phyloP scores from a whole-genome alignment of 2,113 vertebrate genomes.

The Probosciger aterrimus region DNA sequence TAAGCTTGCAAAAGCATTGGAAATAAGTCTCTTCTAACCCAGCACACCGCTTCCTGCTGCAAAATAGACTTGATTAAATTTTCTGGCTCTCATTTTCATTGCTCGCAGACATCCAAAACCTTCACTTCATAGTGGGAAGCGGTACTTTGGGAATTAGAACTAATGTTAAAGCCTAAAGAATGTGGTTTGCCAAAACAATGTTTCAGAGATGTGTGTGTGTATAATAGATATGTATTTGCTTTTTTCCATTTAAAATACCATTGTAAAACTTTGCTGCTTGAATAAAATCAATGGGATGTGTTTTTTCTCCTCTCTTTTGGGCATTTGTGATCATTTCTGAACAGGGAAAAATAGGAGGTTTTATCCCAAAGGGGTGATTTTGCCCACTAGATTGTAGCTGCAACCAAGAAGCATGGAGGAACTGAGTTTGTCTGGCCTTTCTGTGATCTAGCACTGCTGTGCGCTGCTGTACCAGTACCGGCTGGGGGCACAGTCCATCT shows the following conservation, averaged over 20 bases:
- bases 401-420: not conserved
- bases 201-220: not conserved
- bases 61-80: conserved; percentile 53
- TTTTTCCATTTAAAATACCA: not conserved
- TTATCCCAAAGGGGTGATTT: not conserved
- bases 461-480: rapidly evolving
- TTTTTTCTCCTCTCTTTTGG: not conserved
- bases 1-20: not conserved
- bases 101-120: not conserved
- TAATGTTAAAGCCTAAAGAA: not conserved
- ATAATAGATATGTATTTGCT: not conserved
- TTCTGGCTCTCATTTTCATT: conserved; percentile 19
- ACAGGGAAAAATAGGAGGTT: not conserved
- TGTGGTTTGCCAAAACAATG: not conserved
- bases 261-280: not conserved
- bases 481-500: not conserved
- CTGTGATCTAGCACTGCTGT: not conserved
- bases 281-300: not conserved
- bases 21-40: conserved; percentile 23
- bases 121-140: not conserved
- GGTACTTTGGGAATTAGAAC: not conserved
- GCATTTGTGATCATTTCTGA: not conserved
- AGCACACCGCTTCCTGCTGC: conserved; percentile 16
- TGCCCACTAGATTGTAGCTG: not conserved
- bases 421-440: not conserved